Base-by-base conservation (phyloP, 2,888 invertebrate species). In the Tiliacea aurago region DNA sequence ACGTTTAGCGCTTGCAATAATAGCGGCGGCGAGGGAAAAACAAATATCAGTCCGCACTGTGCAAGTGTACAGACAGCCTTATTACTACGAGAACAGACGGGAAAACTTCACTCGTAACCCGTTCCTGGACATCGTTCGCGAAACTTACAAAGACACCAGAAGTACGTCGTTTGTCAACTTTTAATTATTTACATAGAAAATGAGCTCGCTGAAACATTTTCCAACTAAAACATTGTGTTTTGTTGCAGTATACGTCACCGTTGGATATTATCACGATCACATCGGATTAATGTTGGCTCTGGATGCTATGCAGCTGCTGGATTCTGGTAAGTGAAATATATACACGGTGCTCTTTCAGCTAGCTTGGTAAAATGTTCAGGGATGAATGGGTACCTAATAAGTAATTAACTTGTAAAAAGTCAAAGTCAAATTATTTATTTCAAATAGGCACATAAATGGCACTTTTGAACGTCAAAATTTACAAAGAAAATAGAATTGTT, bases 241-340 rank as follows among this genome's bases (percentile, higher is more conserved):
- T 84, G 82, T 92, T 90, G n/a, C 97, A 99, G 99, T 99, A 94
- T 99, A 99, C 95, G 98, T 99, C 53, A 97, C 99, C 84, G 97
- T 99, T 84, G 99, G 99, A 1, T 98, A 98, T 91, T 98, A 98
- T 89, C 98, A 98, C 90, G 99, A 99, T 90, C 99, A 99, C 92
- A 97, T 99, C 83, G 99, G 99, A 6, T 96, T 99, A n/a, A 97
- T 99, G 97, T 97, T 98, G 73, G 98, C 98, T 56, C 96, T 99
- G 94, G 97, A 99, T 84, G 97, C 98, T 81, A 97, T 97, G 93
- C 98, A 98, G 77, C 97, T 99, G 0, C 96, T 99, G 78, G 97
- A 98, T 85, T 97, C 97, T 90, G 98, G 98, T 98, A 94, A 96
- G 91, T 83, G 33, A 69, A 59, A 41, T 18, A 68, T 72, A 13